Conservation (phyloP, 1,140 invertebrate species). For the Hyles vespertilio region DNA sequence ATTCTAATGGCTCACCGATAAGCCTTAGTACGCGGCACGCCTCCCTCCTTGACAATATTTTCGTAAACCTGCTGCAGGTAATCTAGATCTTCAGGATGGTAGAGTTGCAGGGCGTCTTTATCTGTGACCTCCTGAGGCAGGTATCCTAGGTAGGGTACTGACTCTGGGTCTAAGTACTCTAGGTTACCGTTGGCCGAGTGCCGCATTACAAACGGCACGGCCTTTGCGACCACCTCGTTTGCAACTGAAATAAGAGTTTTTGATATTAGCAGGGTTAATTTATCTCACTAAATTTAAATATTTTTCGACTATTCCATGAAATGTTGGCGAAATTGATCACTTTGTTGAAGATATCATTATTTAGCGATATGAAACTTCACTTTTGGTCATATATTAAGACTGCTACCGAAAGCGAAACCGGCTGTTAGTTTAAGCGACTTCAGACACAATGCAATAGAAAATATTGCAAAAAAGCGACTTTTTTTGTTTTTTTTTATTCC, state of each 20-base stretch:
- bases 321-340: too few species aligned
- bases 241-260: slow-evolving; percentile 71
- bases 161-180: slow-evolving; percentile 85
- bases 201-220: slow-evolving; percentile 81
- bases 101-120: slow-evolving; percentile 89
- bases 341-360: too few species aligned
- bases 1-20: slow-evolving; percentile 57
- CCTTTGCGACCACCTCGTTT: slow-evolving; percentile 74
- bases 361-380: too few species aligned
- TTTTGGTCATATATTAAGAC: too few species aligned
- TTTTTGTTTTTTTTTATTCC: too few species aligned
- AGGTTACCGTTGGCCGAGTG: slow-evolving; percentile 85
- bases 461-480: too few species aligned
- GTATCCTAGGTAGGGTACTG: slow-evolving; percentile 89
- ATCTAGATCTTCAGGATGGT: slow-evolving; percentile 90
- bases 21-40: slow-evolving; percentile 84
- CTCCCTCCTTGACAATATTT: slow-evolving; percentile 80
- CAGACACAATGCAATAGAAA: too few species aligned
- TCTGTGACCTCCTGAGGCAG: slow-evolving; percentile 92
- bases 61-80: slow-evolving; percentile 90
- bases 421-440: too few species aligned
- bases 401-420: too few species aligned
- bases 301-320: too few species aligned
- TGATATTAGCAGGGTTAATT: too few species aligned
- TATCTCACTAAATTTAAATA: too few species aligned